These are phyloP conservation scores for Nilaparvata lugens DNA, from an alignment of 1,140 invertebrate genomes.

Conservation along the genomic window DNA sequence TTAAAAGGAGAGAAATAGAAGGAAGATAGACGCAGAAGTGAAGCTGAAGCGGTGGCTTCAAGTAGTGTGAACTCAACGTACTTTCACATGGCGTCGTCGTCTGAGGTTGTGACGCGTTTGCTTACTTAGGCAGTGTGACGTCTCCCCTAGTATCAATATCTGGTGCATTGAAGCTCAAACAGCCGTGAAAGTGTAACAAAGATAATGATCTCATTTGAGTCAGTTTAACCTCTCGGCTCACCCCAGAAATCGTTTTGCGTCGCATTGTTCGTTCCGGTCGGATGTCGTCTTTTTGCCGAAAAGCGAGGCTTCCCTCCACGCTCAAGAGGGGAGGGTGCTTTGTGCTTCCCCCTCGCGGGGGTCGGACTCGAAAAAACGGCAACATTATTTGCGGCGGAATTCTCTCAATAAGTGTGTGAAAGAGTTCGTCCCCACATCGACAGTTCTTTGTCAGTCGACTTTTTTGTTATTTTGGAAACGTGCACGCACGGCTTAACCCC, in stretches of 20 bases:
- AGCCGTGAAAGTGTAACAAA: conserved; percentile 20
- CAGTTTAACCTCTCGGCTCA: conserved; percentile 23
- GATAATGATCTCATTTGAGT: conserved; percentile 20
- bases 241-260: conserved; percentile 15
- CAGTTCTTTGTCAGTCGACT: conserved; percentile 12
- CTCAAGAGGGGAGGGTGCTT: neutral
- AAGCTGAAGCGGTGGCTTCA: neutral
- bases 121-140: neutral
- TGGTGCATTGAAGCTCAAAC: conserved; percentile 11
- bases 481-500: conserved; percentile 18
- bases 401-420: conserved; percentile 19
- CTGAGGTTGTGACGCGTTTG: neutral
- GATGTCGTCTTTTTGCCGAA: neutral
- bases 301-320: neutral
- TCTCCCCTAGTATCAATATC: conserved; percentile 7
- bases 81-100: neutral
- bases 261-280: conserved; percentile 3
- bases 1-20: too few species aligned
- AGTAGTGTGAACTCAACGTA: neutral
- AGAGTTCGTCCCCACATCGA: conserved; percentile 8
- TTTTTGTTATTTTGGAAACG: conserved; percentile 20
- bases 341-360: neutral
- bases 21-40: neutral
- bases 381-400: conserved; percentile 18
- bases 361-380: neutral